phyloP scores from a whole-genome alignment of 2,113 vertebrate genomes.

The Melanerpes formicivorus region DNA sequence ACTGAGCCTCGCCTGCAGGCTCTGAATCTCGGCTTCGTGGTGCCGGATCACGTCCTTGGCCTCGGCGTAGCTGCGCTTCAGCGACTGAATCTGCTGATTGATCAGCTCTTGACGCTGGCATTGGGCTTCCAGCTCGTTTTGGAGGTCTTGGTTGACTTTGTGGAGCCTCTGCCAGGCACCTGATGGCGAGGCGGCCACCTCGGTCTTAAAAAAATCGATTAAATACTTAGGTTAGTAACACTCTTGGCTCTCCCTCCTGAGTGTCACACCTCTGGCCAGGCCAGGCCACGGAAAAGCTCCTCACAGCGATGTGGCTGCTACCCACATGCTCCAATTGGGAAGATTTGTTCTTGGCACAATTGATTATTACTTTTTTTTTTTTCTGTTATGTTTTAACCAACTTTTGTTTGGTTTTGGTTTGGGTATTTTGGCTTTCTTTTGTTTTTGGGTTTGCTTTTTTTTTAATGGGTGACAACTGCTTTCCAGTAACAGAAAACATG shows the following conservation, averaged over 20 bases:
- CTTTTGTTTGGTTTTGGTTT: neutral
- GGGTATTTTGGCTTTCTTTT: neutral
- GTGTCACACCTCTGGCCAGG: constrained; percentile 92
- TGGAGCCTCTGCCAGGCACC: constrained; percentile 91
- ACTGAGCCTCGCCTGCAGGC: constrained; percentile 86
- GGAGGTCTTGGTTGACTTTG: constrained; percentile 92
- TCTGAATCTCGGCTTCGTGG: constrained; percentile 89
- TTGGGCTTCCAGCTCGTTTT: constrained; percentile 89
- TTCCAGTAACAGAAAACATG: constrained; percentile 68
- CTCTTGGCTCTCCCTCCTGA: constrained; percentile 82
- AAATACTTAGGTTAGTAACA: constrained; percentile 91
- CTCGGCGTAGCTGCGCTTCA: constrained; percentile 91
- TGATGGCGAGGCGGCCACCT: constrained; percentile 83
- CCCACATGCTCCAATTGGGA: constrained; percentile 67
- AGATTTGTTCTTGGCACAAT: constrained; percentile 70
- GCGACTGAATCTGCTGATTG: constrained; percentile 87
- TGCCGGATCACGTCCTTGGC: constrained; percentile 89
- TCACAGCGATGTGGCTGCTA: constrained; percentile 60
- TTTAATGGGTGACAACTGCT: neutral
- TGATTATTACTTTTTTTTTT: neutral
- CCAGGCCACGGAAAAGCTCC: constrained; percentile 76
- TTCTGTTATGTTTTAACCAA: constrained; percentile 23
- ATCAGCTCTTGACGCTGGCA: constrained; percentile 89
- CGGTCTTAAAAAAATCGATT: constrained; percentile 96
- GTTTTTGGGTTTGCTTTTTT: neutral